Evolutionary conservation across 2,888 invertebrate species (phyloP).

Genomic region (Tetragonula carbonaria): DNA sequence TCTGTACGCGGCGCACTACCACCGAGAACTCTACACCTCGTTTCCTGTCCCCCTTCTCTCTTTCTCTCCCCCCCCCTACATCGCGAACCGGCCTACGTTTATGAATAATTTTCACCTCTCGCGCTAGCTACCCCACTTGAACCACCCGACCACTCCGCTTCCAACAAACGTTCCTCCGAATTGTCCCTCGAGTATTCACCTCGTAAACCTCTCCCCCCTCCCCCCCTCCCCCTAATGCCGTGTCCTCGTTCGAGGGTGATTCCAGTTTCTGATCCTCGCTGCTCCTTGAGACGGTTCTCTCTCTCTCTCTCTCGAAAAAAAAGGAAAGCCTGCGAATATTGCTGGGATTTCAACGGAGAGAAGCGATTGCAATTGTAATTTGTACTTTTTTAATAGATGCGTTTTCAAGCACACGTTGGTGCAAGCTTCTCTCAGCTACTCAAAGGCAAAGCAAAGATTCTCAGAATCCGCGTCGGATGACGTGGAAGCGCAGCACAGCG

Average conservation of each 20-base stretch:
- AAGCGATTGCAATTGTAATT: neutral
- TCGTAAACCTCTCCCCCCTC: constrained; percentile 43
- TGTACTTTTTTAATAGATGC: neutral
- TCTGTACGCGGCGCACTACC: constrained; percentile 56
- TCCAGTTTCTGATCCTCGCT: constrained; percentile 24
- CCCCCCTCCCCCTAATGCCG: constrained; percentile 37
- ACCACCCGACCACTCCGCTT: constrained; percentile 45
- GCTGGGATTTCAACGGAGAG: neutral
- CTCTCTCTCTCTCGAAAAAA: neutral
- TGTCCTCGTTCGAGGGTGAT: constrained; percentile 50
- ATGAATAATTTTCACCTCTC: constrained; percentile 82
- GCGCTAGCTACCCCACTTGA: constrained; percentile 51
- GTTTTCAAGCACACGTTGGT: too few species aligned
- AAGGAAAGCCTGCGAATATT: neutral
- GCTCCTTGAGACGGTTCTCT: neutral
- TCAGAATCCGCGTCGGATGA: too few species aligned
- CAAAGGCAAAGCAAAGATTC: too few species aligned
- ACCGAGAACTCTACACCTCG: constrained; percentile 28
- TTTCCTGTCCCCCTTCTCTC: constrained; percentile 57
- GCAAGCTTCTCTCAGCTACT: too few species aligned
- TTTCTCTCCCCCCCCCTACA: constrained; percentile 33
- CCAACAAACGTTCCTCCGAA: constrained; percentile 62
- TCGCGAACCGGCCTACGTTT: constrained; percentile 76
- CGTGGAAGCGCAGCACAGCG: too few species aligned
- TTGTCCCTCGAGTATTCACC: constrained; percentile 60